Base-by-base conservation (phyloP, 2,113 vertebrate genomes). In the Trematomus loennbergii region DNA sequence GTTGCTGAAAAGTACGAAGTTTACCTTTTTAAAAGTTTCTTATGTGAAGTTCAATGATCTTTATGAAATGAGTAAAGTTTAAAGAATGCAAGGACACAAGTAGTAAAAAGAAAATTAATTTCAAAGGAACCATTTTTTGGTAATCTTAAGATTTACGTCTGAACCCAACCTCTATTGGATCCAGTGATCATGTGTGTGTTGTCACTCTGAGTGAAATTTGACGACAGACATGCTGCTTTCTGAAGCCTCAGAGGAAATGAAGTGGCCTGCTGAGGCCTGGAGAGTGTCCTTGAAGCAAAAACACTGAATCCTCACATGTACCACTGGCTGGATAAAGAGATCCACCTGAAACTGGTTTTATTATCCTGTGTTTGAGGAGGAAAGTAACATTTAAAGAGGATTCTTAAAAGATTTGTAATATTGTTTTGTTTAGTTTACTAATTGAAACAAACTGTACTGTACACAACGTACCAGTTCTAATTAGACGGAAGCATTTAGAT, bases 131-230 rank as follows among this genome's bases (percentile, higher is more conserved):
- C 5, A 40, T 7, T 40, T 7, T 6, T 43, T 60, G 25, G 12
- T 12, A 16, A n/a, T 67, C 9, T 66, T 69, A 12, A 69, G 61
- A 73, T 71, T 65, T 70, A 1, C 16, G 69, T 59, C 60, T 0
- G 40, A 80, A 25, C 36, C 25, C 25, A 10, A 12, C 15, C 3
- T 29, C 67, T 59, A 12, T 9, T 16, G 50, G 45, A 29, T 46
- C 45, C n/a, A 17, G 50, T 3, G 48, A 45, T 52, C 49, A 53
- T 0, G 63, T 33, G 65, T 40, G 20, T 45, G 16, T 61, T 59
- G 1, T 54, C 3, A 17, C 58, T 64, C 12, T 64, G 64, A 86
- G 74, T 84, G 63, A 79, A 79, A 82, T 4, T 62, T 60, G 87
- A 67, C 4, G 78, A 89, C 78, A 3, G 75, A 82, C 54, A 4